These are phyloP conservation scores for Chaetura pelagica DNA, from an alignment of 2,113 vertebrate species.

Conservation along the genomic window DNA sequence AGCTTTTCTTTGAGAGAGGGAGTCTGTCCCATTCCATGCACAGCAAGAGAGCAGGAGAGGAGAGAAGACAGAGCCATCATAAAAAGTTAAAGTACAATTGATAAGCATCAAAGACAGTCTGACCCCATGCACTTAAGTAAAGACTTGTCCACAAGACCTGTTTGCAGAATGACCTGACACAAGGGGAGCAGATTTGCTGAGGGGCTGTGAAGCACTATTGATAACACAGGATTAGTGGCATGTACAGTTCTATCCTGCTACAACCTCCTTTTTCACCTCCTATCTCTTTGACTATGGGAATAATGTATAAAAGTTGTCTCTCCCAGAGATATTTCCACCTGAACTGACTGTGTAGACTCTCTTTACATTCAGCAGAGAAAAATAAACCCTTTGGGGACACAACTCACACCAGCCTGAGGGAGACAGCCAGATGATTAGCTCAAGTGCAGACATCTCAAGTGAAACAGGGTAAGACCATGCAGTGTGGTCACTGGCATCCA, in stretches of 20 bases:
- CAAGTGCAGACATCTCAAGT: background rate
- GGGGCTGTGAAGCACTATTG: background rate
- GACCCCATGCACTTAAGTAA: background rate
- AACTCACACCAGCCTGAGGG: background rate
- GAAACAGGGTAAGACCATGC: accelerated
- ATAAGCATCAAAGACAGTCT: constrained; percentile 12
- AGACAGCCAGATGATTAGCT: background rate
- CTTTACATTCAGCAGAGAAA: background rate
- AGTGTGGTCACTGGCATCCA: background rate
- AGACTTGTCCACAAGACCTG: background rate
- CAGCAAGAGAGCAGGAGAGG: background rate
- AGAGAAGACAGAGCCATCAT: background rate
- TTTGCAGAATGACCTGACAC: background rate
- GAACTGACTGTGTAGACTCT: background rate
- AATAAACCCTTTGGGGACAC: background rate
- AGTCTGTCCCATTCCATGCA: background rate
- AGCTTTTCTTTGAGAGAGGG: background rate
- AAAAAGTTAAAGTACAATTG: background rate
- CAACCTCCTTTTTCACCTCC: background rate
- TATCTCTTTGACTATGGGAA: background rate
- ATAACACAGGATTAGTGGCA: background rate
- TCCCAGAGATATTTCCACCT: background rate
- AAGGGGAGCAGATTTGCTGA: background rate
- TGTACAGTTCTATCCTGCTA: background rate
- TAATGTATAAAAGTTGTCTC: background rate